Conservation (phyloP, 2,888 invertebrate species). For the Lithophane socia region DNA sequence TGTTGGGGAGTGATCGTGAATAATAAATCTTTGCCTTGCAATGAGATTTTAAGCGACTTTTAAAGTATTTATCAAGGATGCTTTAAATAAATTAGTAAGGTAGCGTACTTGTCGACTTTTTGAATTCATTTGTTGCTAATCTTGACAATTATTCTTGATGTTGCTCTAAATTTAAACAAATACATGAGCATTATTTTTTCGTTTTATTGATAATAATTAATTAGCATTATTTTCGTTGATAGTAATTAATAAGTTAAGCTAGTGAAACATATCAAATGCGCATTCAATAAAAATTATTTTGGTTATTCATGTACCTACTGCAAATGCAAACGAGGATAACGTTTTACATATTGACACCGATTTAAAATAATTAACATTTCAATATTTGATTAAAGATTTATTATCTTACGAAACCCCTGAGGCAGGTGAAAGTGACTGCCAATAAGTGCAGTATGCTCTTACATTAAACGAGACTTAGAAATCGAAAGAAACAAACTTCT, state of each 20-base stretch:
- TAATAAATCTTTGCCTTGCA: conserved; percentile 66
- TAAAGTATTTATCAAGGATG: conserved; percentile 57
- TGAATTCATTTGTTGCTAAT: conserved; percentile 10
- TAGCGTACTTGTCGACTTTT: conserved; percentile 41
- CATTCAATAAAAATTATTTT: neutral
- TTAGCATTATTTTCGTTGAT: too few species aligned
- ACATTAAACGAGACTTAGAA: neutral
- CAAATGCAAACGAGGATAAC: neutral
- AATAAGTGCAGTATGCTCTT: neutral
- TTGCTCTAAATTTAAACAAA: neutral
- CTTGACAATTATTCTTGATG: conserved; percentile 3
- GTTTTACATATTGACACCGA: conserved; percentile 4
- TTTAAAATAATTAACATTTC: conserved; percentile 25
- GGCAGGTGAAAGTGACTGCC: conserved; percentile 40
- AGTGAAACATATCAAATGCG: neutral
- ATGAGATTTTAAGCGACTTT: conserved; percentile 56
- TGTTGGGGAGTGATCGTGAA: conserved; percentile 60
- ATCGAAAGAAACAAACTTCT: neutral
- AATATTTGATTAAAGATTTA: conserved; percentile 25
- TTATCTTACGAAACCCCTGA: conserved; percentile 9
- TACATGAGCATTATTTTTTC: neutral
- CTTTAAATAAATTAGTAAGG: conserved; percentile 29
- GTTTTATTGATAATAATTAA: neutral
- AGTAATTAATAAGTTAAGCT: too few species aligned
- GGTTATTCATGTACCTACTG: neutral